Conservation (phyloP, 2,113 vertebrate genomes). For the Muscicapa adusta region DNA sequence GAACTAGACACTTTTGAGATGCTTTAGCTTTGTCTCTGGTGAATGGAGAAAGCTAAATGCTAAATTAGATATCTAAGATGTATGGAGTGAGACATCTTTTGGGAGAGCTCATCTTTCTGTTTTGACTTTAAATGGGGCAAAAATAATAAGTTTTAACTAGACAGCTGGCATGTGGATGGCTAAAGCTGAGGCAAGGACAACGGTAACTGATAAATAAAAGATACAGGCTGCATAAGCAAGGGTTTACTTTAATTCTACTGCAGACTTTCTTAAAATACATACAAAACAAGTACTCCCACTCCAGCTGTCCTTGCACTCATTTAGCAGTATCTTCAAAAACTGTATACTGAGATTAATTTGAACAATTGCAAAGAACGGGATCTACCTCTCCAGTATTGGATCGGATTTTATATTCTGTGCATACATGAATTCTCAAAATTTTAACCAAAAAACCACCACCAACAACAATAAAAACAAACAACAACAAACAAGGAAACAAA, state of each 20-base stretch:
- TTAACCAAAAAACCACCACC: background rate
- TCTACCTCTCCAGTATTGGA: background rate
- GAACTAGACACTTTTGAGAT: background rate
- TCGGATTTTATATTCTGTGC: background rate
- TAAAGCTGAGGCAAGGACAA: background rate
- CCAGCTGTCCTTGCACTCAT: background rate
- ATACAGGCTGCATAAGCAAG: background rate
- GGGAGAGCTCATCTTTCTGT: conserved; percentile 1
- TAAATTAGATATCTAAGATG: background rate
- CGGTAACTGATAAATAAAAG: background rate
- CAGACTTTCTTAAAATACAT: background rate
- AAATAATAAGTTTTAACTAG: conserved; percentile 16
- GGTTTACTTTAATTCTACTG: background rate
- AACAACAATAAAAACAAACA: background rate
- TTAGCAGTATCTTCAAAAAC: background rate
- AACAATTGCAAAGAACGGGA: background rate
- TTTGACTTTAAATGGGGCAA: conserved; percentile 30
- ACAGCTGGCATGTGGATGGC: background rate
- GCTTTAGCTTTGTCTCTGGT: background rate
- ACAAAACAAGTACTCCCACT: background rate
- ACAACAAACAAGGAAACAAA: background rate
- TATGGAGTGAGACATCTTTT: background rate
- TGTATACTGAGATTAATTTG: background rate
- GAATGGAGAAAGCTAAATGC: background rate
- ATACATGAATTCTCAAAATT: background rate